Base-by-base conservation (phyloP, 2,888 invertebrate species). In the Esperia sulphurella region DNA sequence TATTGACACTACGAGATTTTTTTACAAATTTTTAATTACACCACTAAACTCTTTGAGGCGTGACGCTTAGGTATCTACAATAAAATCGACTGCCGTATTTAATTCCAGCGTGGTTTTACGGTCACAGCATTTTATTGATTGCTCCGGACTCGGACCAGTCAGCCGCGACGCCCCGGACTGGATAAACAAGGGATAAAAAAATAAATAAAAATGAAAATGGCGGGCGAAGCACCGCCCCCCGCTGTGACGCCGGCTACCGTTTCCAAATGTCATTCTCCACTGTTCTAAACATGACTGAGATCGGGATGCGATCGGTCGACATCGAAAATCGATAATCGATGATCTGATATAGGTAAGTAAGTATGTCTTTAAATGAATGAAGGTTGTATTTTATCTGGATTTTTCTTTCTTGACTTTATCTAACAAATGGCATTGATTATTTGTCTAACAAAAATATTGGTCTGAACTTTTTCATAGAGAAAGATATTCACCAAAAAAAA, bases 121-220 rank as follows among this genome's bases (percentile, higher is more conserved):
- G 81, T 85, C 73, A 69, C 71, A 77, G 73, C 67, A 68, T 81
- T 82, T 83, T 88, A 88, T 88, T 87, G 87, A 88, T 88, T 87
- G 85, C 86, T 58, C 66, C 71, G 63, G 58, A 21, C 3, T 21
- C 21, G 21, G n/a, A 21, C 75, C 86, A 84, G 68, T 87, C 63
- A 83, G 75, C 79, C 86, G 82, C 69, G 71, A 79, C 85, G 80
- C 66, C 62, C 68, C 71, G 71, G 69, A 71, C 76, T 85, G 85
- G 86, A 83, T 85, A 87, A 89, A 88, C 87, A 87, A 88, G 85
- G 81, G 79, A 65, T 65, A 68, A 75, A 80, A 83, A 81, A 81
- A 43, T 76, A 71, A n/a, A 77, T 71, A 76, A 83, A 82, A 83
- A 81, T 75, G 76, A 84, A 84, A 78, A 84, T 84, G 83, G 85